Conservation (phyloP, 2,888 invertebrate genomes). For the Hypomecis atomaria region DNA sequence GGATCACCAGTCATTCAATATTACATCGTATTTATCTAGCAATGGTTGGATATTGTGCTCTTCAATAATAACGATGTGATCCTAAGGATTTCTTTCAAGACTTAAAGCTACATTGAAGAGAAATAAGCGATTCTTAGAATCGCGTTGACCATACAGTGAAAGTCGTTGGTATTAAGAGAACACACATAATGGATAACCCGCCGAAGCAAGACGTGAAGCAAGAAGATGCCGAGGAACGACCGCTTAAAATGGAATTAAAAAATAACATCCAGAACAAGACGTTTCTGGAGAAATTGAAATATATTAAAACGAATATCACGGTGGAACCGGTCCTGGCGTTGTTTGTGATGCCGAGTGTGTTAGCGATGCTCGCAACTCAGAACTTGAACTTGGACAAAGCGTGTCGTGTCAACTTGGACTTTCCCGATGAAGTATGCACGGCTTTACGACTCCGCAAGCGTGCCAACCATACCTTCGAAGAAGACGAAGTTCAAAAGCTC, state of each 20-base stretch:
- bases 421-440: slow-evolving; percentile 88
- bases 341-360: slow-evolving; percentile 87
- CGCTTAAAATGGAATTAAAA: slow-evolving; percentile 62
- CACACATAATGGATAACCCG: slow-evolving; percentile 56
- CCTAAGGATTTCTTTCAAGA: slow-evolving; percentile 5
- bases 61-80: slow-evolving; percentile 53
- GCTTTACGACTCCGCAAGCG: slow-evolving; percentile 89
- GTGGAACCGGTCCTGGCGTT: slow-evolving; percentile 87
- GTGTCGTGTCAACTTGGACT: slow-evolving; percentile 91
- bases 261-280: slow-evolving; percentile 62
- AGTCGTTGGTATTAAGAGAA: slow-evolving; percentile 27
- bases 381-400: slow-evolving; percentile 94
- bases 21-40: slow-evolving; percentile 58
- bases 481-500: slow-evolving; percentile 86
- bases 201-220: slow-evolving; percentile 50
- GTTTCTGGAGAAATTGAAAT: slow-evolving; percentile 74
- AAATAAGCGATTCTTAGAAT: slow-evolving; percentile 1
- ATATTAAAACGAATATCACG: slow-evolving; percentile 84
- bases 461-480: slow-evolving; percentile 86
- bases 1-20: slow-evolving; percentile 56
- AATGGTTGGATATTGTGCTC: slow-evolving; percentile 50
- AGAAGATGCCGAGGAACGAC: slow-evolving; percentile 60
- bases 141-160: slow-evolving; percentile 25
- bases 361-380: slow-evolving; percentile 90
- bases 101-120: slow-evolving; percentile 14